A percentile compares a stretch with the other conserved stretches of the same genome.
Conservation (phyloP, 2,888 invertebrate species). For the Coelinius sp. region DNA sequence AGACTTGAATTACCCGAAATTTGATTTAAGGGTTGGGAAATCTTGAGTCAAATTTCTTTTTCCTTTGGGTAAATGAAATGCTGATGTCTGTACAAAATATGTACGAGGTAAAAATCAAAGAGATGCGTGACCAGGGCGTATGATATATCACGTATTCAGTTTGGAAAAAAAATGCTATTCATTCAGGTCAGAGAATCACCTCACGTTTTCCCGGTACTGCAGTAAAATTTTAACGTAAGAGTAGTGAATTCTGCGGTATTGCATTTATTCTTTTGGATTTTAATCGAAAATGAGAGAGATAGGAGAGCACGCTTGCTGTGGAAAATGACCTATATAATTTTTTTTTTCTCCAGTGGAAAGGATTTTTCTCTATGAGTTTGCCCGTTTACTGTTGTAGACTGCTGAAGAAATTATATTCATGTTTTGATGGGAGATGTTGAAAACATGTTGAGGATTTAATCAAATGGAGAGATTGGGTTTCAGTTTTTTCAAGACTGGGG, state of each 20-base stretch:
- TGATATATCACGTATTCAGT: neutral
- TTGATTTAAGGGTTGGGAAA: neutral
- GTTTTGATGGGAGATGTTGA: neutral
- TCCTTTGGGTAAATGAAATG: no score
- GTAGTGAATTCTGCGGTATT: neutral
- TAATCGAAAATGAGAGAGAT: constrained; percentile 12
- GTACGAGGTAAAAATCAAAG: neutral
- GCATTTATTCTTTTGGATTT: neutral
- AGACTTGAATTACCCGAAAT: no score
- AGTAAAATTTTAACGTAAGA: neutral
- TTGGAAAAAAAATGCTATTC: neutral
- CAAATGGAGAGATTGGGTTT: neutral
- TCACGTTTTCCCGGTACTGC: neutral
- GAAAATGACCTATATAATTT: neutral
- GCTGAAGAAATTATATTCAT: neutral
- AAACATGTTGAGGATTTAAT: neutral
- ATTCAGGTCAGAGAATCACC: neutral
- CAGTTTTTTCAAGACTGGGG: no score
- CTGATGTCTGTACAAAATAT: neutral
- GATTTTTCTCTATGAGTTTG: neutral
- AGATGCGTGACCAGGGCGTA: neutral
- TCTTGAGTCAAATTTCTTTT: no score
- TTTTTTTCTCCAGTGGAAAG: neutral
- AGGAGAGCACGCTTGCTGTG: neutral
- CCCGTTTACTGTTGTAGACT: neutral